phyloP scores from a whole-genome alignment of 2,113 vertebrate genomes.

The Montifringilla adamsi region DNA sequence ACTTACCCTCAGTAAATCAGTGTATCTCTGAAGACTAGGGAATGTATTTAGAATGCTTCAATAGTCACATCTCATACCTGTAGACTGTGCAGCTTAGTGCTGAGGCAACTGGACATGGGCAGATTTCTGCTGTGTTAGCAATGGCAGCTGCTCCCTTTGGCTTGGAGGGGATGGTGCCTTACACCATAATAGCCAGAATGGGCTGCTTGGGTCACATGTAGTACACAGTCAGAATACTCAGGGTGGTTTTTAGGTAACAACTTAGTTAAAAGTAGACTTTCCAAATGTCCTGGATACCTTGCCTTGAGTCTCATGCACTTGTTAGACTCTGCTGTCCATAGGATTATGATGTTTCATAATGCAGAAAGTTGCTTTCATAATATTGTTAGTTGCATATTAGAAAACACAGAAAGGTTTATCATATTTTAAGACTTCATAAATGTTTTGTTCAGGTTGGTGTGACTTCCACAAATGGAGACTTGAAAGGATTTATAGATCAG shows the following conservation, averaged over 20 bases:
- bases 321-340: background rate
- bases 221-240: background rate
- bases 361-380: background rate
- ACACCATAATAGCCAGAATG: background rate
- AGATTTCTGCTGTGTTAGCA: background rate
- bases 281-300: background rate
- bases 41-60: background rate
- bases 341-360: background rate
- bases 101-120: background rate
- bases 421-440: constrained; percentile 53
- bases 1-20: background rate
- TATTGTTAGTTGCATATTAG: background rate
- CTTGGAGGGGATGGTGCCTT: background rate
- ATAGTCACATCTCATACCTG: background rate
- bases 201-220: background rate
- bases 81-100: background rate
- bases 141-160: background rate
- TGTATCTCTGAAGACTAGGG: background rate
- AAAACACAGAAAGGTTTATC: background rate
- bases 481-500: constrained; percentile 79
- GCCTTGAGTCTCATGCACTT: background rate
- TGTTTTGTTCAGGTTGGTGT: constrained; percentile 76
- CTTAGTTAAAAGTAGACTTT: background rate
- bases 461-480: constrained; percentile 73
- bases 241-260: background rate